Percentiles rank a stretch among this genome's conserved stretches.
phyloP scores from a whole-genome alignment of 2,797 vertebrate genomes.

The Syngnathus rostellatus region DNA sequence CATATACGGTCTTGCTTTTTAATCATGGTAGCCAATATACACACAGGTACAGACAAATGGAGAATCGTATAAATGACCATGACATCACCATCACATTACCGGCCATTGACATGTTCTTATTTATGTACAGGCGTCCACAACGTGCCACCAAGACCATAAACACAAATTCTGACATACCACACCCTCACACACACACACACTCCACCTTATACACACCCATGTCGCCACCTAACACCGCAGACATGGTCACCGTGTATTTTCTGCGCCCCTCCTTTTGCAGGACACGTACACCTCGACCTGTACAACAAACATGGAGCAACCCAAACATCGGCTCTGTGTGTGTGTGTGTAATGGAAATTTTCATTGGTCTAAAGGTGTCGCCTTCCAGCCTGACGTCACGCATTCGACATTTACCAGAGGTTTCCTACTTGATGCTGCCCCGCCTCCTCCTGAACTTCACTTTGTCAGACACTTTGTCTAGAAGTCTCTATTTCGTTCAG shows the following conservation, averaged over 20 bases:
- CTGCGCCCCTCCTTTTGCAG: constrained; percentile 24
- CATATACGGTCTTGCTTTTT: neutral
- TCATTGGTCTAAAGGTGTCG: constrained; percentile 57
- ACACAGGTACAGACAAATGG: constrained; percentile 19
- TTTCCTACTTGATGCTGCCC: constrained; percentile 40
- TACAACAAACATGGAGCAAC: constrained; percentile 46
- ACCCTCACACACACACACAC: constrained; percentile 34
- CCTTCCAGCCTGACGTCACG: constrained; percentile 50
- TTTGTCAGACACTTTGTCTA: constrained; percentile 17
- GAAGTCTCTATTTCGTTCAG: constrained; percentile 5
- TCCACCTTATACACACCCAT: constrained; percentile 22
- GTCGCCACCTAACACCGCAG: constrained; percentile 26
- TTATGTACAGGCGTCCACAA: constrained; percentile 46
- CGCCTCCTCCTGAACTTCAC: constrained; percentile 25
- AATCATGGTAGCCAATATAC: constrained; percentile 6
- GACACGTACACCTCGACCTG: constrained; percentile 32
- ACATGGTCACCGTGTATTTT: constrained; percentile 36
- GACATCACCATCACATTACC: constrained; percentile 63
- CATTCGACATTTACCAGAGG: constrained; percentile 56
- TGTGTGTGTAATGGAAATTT: constrained; percentile 58
- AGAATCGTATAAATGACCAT: constrained; percentile 38
- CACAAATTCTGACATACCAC: constrained; percentile 41
- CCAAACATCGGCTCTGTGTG: constrained; percentile 21
- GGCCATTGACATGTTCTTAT: constrained; percentile 49
- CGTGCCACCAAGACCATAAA: constrained; percentile 42